Evolutionary conservation across 2,113 vertebrate genomes (phyloP).

Genomic region (Istiophorus platypterus): DNA sequence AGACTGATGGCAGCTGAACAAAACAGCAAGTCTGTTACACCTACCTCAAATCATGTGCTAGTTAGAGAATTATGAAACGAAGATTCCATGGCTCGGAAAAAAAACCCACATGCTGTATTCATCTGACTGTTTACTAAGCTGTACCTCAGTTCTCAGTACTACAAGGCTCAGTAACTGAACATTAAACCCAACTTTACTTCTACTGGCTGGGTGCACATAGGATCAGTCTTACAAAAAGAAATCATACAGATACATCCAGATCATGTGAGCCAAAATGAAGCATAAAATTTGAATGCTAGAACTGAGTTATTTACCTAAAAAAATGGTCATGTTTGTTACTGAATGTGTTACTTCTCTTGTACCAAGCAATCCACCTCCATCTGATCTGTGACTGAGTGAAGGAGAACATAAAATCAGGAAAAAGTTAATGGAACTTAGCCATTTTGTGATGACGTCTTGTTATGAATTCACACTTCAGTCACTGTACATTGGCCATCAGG

Average conservation of each 20-base stretch:
- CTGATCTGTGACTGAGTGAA: constrained; percentile 58
- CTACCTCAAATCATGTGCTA: constrained; percentile 22
- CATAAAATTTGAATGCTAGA: constrained; percentile 1
- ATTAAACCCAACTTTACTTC: constrained; percentile 6
- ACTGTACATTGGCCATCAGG: constrained; percentile 98
- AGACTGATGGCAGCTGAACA: constrained; percentile 18
- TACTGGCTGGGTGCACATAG: background rate
- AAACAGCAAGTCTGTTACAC: constrained; percentile 6
- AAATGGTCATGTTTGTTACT: constrained; percentile 8
- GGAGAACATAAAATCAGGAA: constrained; percentile 61
- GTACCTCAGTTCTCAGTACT: constrained; percentile 1
- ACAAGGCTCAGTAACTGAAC: constrained; percentile 11
- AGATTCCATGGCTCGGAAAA: constrained; percentile 26
- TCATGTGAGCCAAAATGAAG: constrained; percentile 10
- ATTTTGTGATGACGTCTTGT: constrained; percentile 37
- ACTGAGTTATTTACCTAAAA: constrained; percentile 27
- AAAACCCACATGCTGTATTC: constrained; percentile 25
- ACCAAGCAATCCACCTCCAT: constrained; percentile 42
- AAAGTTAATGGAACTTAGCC: constrained; percentile 67
- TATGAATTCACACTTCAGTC: constrained; percentile 92
- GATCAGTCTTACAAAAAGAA: constrained; percentile 17
- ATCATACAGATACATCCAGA: constrained; percentile 21
- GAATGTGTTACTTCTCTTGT: constrained; percentile 18
- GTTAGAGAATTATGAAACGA: background rate
- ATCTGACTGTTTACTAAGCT: constrained; percentile 31